Evolutionary conservation across 2,888 invertebrate species (phyloP), one percentile per base, ranked within the genome.

Genomic region (Nasonia oneida): DNA sequence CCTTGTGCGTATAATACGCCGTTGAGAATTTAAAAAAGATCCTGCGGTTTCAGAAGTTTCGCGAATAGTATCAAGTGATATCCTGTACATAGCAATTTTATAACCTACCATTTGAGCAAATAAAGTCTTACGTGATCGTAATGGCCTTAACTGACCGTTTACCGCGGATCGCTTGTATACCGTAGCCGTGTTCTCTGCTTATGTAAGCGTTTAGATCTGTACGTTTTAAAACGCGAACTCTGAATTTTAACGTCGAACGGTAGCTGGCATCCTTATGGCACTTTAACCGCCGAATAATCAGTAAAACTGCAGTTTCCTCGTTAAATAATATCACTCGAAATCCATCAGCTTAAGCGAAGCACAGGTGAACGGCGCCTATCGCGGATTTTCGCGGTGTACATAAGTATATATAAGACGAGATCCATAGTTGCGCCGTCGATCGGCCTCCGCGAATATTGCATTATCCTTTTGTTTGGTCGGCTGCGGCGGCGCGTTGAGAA

Each of bases 381-480:
- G 57, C 8, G 18, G 15, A 67, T 67, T 67, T 74, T 74, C 47
- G 12, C 47, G 12, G 47, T 2, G 47, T 47, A 2, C 10, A 1
- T 42, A 37, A 37, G 37, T 37, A 37, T 37, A 37, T 37, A 39
- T 39, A 12, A 47, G 12, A 57, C 47, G 29, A 64, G 80, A 88
- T 90, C 33, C 29, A 47, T 47, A 47, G 42, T 3, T 64, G 15
- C 33, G 37, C 10, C n/a, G 64, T 10, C 1, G 8, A 10, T 64
- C 39, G 18, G 42, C 42, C 71, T 73, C 71, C 64, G 67, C 67
- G 33, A 33, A 33, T 47, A 73, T 79, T 89, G 88, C 88, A 87
- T 88, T 75, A 89, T 89, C 87, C 90, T 89, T 90, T 90, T 90
- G 90, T 90, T 90, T 86, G 83, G 33, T 64, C 74, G 42, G 50